Evolutionary conservation across 23 tunicate species (phyloP), one percentile per base, ranked within the genome.

Genomic region (Halocynthia aurantium): DNA sequence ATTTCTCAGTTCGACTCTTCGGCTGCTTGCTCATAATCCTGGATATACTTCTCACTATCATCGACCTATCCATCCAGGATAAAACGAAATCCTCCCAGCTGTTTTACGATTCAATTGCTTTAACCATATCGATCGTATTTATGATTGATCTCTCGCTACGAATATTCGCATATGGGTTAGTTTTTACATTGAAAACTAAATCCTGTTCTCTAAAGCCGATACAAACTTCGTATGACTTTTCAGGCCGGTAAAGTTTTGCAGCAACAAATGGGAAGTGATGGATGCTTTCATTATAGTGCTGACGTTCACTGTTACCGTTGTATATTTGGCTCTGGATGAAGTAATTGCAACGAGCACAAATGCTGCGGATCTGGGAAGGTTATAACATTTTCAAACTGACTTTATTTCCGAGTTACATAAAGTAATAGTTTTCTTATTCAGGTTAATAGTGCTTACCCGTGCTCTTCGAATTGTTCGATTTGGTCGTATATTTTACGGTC

Each of bases 91-190:
- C 77, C 8, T 54, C 81, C 7, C 87, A 81, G 49, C 52, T 73
- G 10, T 56, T 83, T n/a, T 91, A 57, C 53, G 97, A 91, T 61
- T 81, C 71, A 11, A 71, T 91, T 62, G 86, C 97, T 0, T 67
- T 91, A 8, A 17, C 81, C 8, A 50, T 91, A 6, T 91, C 91
- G 6, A 76, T 81, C 64, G 52, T 85, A 7, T 91, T 91, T 56
- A 82, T 91, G 87, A 49, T 77, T 62, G 97, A 91, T 72, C 54
- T 91, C 13, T 54, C 66, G 21, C 81, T 86, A 18, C 56, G 97
- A 52, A 81, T 91, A 12, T 91, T 91, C 67, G 81, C 97, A 11
- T 91, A 85, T 70, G 91, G 97, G 97, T 91, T 55, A 84, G 83
- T 31, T 20, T 5, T 31, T 31, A 31, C 44, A 31, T 31, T 31